Conservation (phyloP, 2,113 vertebrate genomes). For the Thryonomys swinderianus region DNA sequence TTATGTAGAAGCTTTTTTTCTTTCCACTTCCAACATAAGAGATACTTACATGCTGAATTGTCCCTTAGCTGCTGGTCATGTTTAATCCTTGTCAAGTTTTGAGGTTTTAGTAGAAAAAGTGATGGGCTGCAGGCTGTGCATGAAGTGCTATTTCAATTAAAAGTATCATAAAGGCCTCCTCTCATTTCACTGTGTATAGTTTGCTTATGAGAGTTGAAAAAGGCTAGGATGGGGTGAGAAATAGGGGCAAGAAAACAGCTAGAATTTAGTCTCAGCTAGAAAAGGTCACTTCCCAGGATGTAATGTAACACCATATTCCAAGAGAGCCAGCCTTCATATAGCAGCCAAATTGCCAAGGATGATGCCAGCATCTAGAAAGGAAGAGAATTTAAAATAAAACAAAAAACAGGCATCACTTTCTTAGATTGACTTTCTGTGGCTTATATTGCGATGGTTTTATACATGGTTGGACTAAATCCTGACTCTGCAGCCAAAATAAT, state of each 20-base stretch:
- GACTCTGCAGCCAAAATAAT: constrained; percentile 50
- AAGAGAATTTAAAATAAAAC: constrained; percentile 52
- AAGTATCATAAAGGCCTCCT: neutral
- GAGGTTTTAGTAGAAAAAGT: constrained; percentile 10
- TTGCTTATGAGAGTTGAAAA: neutral
- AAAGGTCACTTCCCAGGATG: neutral
- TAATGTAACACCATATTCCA: neutral
- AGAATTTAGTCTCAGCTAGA: neutral
- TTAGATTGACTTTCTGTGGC: constrained; percentile 19
- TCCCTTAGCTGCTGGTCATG: constrained; percentile 19
- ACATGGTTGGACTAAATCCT: neutral
- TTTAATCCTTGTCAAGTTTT: constrained; percentile 48
- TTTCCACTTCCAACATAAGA: constrained; percentile 20
- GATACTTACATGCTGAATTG: constrained; percentile 37
- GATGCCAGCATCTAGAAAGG: constrained; percentile 11
- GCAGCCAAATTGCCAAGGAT: neutral
- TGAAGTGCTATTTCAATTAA: constrained; percentile 18
- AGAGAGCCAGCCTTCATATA: neutral
- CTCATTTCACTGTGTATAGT: neutral
- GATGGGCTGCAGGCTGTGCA: neutral
- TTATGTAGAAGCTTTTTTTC: neutral
- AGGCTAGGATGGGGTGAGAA: neutral
- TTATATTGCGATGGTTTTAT: constrained; percentile 44
- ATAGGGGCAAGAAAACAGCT: neutral
- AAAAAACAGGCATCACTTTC: constrained; percentile 2